A percentile compares a stretch with the other conserved stretches of the same genome.
Conservation (phyloP, 37 sponge, comb jelly and placozoan genomes). For the Eunapius fragilis region DNA sequence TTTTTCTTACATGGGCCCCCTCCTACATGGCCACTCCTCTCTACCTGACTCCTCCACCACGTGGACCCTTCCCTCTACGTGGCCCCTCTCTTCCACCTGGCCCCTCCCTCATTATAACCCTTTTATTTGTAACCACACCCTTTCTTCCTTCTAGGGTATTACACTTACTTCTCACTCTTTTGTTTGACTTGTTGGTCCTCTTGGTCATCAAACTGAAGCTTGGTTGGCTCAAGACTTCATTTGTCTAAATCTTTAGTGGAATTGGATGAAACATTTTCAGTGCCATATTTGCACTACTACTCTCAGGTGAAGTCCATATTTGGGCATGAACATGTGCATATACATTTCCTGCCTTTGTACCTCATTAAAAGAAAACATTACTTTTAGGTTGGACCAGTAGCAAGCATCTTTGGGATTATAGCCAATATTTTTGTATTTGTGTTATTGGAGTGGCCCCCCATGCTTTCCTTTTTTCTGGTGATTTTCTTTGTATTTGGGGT, state of each 20-base stretch:
- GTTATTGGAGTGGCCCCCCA: slow-evolving; percentile 52
- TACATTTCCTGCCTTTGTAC: background rate
- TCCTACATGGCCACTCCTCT: too few species aligned
- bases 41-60: too few species aligned
- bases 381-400: slow-evolving; percentile 85
- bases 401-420: slow-evolving; percentile 77
- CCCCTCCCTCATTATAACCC: too few species aligned
- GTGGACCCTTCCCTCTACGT: too few species aligned
- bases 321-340: background rate
- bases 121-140: background rate
- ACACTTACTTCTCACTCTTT: slow-evolving; percentile 66
- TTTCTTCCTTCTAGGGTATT: slow-evolving; percentile 47
- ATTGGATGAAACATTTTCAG: slow-evolving; percentile 92
- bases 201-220: slow-evolving; percentile 84
- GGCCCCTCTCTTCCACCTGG: too few species aligned
- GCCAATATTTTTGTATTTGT: slow-evolving; percentile 86
- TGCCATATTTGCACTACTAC: slow-evolving; percentile 82
- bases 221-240: slow-evolving; percentile 82
- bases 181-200: slow-evolving; percentile 72
- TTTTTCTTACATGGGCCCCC: too few species aligned
- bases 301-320: slow-evolving; percentile 61
- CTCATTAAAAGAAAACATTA: too few species aligned
- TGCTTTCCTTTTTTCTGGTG: slow-evolving; percentile 40
- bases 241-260: slow-evolving; percentile 90
- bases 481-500: slow-evolving; percentile 65